Conservation (phyloP, 2,797 vertebrate genomes). For the Acanthis flammea region DNA sequence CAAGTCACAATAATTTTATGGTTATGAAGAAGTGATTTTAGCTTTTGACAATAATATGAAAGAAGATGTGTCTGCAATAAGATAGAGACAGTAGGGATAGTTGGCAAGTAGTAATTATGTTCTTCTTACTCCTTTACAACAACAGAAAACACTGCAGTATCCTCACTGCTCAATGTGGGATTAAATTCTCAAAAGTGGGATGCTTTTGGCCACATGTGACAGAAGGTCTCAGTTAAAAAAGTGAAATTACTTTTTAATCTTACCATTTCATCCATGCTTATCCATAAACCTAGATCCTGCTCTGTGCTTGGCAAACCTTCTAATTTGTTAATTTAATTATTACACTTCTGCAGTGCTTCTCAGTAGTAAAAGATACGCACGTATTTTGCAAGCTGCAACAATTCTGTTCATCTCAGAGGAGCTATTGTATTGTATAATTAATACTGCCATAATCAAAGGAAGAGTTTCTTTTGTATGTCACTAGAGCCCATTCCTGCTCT, state of each 20-base stretch:
- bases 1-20: neutral
- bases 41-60: neutral
- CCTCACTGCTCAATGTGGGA: neutral
- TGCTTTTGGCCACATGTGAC: neutral
- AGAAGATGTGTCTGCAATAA: neutral
- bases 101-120: neutral
- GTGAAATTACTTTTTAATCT: neutral
- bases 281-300: neutral
- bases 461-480: constrained; percentile 15
- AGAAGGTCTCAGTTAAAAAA: neutral
- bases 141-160: neutral
- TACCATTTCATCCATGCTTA: neutral
- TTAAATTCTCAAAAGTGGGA: neutral
- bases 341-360: neutral
- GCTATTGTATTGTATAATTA: constrained; percentile 49
- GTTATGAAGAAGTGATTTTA: neutral
- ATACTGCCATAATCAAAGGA: neutral
- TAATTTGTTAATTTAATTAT: constrained; percentile 36
- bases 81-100: neutral
- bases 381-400: constrained; percentile 4
- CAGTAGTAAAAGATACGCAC: neutral
- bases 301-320: neutral
- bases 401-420: constrained; percentile 24
- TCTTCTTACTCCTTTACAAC: neutral
- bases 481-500: neutral